phyloP scores from a whole-genome alignment of 2,888 invertebrate genomes.

The Drosophila atripex region DNA sequence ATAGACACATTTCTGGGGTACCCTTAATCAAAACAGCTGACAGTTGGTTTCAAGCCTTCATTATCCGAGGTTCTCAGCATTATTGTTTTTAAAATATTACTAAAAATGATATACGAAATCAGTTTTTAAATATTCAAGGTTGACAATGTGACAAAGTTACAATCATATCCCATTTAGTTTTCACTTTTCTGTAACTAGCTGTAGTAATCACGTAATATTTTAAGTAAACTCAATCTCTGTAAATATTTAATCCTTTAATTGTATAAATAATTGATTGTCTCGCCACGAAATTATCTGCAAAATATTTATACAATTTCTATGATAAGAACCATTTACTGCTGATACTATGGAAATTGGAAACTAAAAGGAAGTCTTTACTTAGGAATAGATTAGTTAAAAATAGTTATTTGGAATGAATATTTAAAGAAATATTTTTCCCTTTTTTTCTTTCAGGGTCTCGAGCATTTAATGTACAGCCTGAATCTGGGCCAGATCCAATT shows the following conservation, averaged over 20 bases:
- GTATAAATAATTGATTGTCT: constrained; percentile 1
- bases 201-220: not conserved
- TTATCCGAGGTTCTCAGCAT: not conserved
- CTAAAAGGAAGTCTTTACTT: not conserved
- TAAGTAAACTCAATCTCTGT: not conserved
- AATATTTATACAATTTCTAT: not conserved
- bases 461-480: constrained; percentile 87
- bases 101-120: not conserved
- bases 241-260: not conserved
- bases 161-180: no score
- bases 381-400: not conserved
- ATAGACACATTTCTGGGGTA: not conserved
- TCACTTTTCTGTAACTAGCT: not conserved
- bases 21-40: constrained; percentile 33
- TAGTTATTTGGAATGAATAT: not conserved
- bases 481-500: constrained; percentile 88
- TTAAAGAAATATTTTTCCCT: not conserved
- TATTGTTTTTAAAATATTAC: not conserved
- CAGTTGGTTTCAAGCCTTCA: constrained; percentile 23
- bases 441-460: constrained; percentile 86
- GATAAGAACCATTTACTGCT: not conserved
- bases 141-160: no score
- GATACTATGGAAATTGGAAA: not conserved
- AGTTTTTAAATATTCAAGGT: constrained; percentile 5
- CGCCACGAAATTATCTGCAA: not conserved